Percentiles rank a stretch among this genome's conserved stretches.
phyloP scores from a whole-genome alignment of 1,140 invertebrate genomes.

The Drosophila persimilis region DNA sequence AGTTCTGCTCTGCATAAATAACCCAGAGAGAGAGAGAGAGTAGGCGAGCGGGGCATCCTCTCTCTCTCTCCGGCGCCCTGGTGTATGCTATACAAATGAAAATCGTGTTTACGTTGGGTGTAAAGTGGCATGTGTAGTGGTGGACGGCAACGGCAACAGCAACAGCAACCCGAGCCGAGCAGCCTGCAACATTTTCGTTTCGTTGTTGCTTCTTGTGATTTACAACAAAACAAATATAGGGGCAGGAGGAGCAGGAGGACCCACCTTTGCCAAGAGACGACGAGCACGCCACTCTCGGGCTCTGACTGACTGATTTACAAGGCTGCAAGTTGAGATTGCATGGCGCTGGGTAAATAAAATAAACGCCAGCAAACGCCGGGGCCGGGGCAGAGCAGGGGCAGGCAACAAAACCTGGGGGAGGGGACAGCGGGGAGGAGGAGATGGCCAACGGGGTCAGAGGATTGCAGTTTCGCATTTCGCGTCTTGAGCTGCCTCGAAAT shows the following conservation, averaged over 20 bases:
- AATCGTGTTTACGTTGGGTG: constrained; percentile 77
- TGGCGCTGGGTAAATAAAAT: constrained; percentile 79
- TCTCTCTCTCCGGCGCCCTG: background rate
- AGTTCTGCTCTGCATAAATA: constrained; percentile 75
- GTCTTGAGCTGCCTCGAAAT: constrained; percentile 56
- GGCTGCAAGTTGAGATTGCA: constrained; percentile 76
- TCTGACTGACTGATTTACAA: constrained; percentile 77
- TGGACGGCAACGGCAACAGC: constrained; percentile 17
- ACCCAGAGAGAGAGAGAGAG: constrained; percentile 16
- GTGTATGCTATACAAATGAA: constrained; percentile 73
- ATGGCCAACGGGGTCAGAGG: constrained; percentile 11
- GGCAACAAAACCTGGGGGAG: background rate
- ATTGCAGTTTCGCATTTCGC: constrained; percentile 49
- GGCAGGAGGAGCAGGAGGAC: constrained; percentile 25
- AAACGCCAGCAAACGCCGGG: constrained; percentile 42
- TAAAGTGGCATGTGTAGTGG: constrained; percentile 78
- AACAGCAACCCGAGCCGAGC: constrained; percentile 9
- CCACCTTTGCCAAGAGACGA: constrained; percentile 41
- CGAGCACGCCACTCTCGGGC: constrained; percentile 16
- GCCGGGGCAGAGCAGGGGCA: too few species aligned
- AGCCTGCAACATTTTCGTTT: constrained; percentile 68
- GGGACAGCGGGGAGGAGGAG: background rate
- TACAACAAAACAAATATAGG: constrained; percentile 81
- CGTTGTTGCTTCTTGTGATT: constrained; percentile 73
- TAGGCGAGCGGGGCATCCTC: too few species aligned